Percentiles rank a stretch among this genome's conserved stretches.
Evolutionary conservation across 2,888 invertebrate genomes (phyloP).

Genomic region (Pyrochroa serraticornis): DNA sequence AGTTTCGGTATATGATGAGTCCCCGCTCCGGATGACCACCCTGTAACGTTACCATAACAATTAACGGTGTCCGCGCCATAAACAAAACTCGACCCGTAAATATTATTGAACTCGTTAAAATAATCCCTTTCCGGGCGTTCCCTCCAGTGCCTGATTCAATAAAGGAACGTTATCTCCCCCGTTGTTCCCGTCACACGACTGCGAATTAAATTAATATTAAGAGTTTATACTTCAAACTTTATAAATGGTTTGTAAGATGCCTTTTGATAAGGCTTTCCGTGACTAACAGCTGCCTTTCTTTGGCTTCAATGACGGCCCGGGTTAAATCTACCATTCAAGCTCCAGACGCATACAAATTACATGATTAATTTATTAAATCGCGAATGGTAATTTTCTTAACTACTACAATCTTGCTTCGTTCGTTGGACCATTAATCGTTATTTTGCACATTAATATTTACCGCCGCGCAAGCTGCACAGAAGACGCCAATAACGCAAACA

Average conservation of each 20-base stretch:
- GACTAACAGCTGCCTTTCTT: conserved; percentile 34
- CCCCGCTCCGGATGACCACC: conserved; percentile 6
- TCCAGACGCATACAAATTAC: conserved; percentile 26
- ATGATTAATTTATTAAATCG: conserved; percentile 26
- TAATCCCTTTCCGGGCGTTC: background rate
- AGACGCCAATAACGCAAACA: background rate
- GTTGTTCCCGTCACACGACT: conserved; percentile 15
- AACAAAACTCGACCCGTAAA: too few species aligned
- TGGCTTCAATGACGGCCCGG: conserved; percentile 17
- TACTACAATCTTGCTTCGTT: background rate
- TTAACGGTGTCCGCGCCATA: background rate
- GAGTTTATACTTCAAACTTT: conserved; percentile 34
- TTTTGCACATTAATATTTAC: conserved; percentile 5
- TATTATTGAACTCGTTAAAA: background rate
- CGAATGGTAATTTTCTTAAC: conserved; percentile 15
- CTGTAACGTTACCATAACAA: conserved; percentile 3
- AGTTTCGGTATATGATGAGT: conserved; percentile 17
- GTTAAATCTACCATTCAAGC: conserved; percentile 12
- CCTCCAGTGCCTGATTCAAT: conserved; percentile 13
- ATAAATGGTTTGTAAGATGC: conserved; percentile 33
- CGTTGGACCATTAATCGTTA: conserved; percentile 1
- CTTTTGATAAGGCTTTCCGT: conserved; percentile 30
- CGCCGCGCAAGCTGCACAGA: conserved; percentile 1
- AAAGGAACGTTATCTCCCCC: background rate
- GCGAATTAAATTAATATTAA: conserved; percentile 37